Evolutionary conservation across 2,888 invertebrate genomes (phyloP).

Genomic region (Agrotis puta): DNA sequence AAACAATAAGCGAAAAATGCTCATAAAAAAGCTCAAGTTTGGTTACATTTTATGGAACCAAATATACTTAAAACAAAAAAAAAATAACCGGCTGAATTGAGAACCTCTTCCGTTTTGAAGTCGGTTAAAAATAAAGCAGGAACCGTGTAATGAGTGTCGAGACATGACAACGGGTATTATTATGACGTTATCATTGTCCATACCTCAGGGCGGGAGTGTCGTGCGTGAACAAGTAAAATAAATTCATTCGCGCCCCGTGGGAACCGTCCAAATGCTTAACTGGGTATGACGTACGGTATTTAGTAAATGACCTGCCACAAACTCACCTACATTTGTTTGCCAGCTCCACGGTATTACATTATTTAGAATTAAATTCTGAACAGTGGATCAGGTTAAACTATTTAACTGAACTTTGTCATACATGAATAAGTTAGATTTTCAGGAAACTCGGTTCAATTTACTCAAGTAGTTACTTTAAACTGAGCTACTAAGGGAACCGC

Average conservation of each 20-base stretch:
- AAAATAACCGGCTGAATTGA: no score
- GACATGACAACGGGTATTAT: constrained; percentile 43
- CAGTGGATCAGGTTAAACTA: not conserved
- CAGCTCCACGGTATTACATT: constrained; percentile 16
- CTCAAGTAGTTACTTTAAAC: constrained; percentile 33
- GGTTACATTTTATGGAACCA: no score
- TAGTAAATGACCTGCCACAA: constrained; percentile 32
- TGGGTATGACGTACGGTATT: constrained; percentile 46
- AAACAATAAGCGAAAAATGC: no score
- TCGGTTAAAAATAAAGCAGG: constrained; percentile 28
- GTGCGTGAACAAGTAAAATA: constrained; percentile 52
- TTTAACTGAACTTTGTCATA: constrained; percentile 13
- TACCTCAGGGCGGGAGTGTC: constrained; percentile 36
- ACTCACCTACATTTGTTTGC: constrained; percentile 30
- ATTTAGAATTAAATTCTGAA: constrained; percentile 10
- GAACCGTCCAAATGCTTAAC: constrained; percentile 47
- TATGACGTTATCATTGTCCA: constrained; percentile 44
- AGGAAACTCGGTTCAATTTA: constrained; percentile 27
- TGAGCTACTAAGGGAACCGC: constrained; percentile 39
- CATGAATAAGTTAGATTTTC: constrained; percentile 23
- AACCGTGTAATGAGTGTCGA: constrained; percentile 42
- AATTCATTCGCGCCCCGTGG: constrained; percentile 50
- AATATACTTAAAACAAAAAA: no score
- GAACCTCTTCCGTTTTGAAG: not conserved
- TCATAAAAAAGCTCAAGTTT: no score